Percentiles rank a stretch among this genome's conserved stretches.
These are phyloP conservation scores for Eleutherodactylus coqui DNA, from an alignment of 2,797 vertebrate genomes.

Conservation along the genomic window DNA sequence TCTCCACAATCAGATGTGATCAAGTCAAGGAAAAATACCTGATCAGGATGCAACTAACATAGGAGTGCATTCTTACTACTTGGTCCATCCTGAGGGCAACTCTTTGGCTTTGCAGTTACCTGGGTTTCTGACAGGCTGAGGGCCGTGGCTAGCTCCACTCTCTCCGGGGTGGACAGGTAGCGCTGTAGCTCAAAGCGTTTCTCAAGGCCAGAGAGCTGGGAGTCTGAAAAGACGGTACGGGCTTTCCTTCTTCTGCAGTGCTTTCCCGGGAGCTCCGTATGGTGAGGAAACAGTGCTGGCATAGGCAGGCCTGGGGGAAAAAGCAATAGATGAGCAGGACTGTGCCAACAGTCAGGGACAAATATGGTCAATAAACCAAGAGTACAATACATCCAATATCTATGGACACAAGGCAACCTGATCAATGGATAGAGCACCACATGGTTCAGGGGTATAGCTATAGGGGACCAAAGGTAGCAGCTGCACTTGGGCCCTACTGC, in stretches of 20 bases:
- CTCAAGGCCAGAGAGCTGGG: conserved; percentile 94
- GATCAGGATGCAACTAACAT: background rate
- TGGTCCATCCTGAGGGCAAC: background rate
- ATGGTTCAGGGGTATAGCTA: too few species aligned
- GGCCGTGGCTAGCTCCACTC: conserved; percentile 94
- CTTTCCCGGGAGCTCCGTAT: conserved; percentile 91
- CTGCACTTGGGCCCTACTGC: too few species aligned
- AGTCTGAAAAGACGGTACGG: conserved; percentile 96
- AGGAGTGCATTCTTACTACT: background rate
- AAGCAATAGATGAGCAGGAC: background rate
- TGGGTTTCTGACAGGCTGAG: conserved; percentile 98
- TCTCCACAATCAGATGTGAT: too few species aligned
- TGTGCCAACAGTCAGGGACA: background rate
- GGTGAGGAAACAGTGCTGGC: conserved; percentile 92
- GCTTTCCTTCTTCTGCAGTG: conserved; percentile 96
- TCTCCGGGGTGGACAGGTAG: conserved; percentile 94
- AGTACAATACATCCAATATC: background rate
- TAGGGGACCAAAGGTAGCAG: background rate
- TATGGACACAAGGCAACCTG: background rate
- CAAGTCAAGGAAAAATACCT: background rate
- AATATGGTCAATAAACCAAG: background rate
- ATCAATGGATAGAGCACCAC: background rate
- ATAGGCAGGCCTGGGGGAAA: conserved; percentile 87
- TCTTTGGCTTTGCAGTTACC: conserved; percentile 80
- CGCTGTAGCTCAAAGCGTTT: conserved; percentile 96